Conservation (phyloP, 1,140 invertebrate species). For the Chironomus striatipennis region DNA sequence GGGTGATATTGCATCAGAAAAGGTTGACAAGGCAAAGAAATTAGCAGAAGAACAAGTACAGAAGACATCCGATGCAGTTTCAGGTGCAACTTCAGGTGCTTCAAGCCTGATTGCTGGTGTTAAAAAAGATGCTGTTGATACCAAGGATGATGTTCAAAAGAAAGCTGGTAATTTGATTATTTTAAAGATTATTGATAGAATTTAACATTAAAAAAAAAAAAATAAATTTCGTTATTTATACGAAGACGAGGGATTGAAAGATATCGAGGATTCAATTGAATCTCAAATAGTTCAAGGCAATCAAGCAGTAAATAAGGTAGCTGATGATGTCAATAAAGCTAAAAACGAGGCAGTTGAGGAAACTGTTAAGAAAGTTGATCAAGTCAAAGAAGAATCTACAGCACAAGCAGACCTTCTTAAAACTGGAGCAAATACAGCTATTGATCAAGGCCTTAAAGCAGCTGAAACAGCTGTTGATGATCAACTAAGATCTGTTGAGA, state of each 20-base stretch:
- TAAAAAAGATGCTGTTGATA: background rate
- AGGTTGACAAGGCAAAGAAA: conserved; percentile 45
- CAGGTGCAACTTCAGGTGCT: conserved; percentile 42
- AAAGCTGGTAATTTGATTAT: background rate
- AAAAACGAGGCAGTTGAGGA: conserved; percentile 36
- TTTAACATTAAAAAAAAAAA: background rate
- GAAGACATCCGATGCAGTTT: conserved; percentile 47
- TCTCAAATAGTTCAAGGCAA: conserved; percentile 38
- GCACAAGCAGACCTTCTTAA: conserved; percentile 34
- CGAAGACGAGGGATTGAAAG: conserved; percentile 37
- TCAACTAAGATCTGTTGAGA: conserved; percentile 38
- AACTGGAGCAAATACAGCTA: conserved; percentile 36
- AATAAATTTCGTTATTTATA: conserved; percentile 17
- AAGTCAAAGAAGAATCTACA: conserved; percentile 35
- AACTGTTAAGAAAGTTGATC: conserved; percentile 32
- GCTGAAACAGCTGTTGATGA: conserved; percentile 37
- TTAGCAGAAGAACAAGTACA: conserved; percentile 50
- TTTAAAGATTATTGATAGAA: background rate
- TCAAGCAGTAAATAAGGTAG: conserved; percentile 34
- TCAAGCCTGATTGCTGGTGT: conserved; percentile 44
- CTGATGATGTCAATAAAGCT: conserved; percentile 34
- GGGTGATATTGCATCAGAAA: conserved; percentile 47
- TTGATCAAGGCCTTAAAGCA: conserved; percentile 40
- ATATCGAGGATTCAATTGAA: conserved; percentile 30
- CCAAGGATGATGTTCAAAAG: background rate